Conservation (phyloP, 2,888 invertebrate species). For the Pseudococcus jackbeardsleyi region DNA sequence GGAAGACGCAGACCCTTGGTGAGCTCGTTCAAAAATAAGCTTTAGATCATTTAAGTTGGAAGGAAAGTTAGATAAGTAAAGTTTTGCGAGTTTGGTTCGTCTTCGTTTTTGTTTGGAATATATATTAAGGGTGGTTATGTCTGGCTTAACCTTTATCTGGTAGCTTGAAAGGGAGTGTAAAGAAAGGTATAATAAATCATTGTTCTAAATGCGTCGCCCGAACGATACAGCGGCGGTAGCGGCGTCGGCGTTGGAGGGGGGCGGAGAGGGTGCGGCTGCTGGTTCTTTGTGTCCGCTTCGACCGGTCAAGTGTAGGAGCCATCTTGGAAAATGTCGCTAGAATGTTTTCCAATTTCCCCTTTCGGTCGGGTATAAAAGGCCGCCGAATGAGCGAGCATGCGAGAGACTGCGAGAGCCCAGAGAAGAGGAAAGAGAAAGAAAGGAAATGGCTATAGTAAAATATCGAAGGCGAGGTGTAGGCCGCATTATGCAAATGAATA, state of each 20-base stretch:
- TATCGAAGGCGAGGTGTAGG: slow-evolving; percentile 61
- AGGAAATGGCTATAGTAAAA: slow-evolving; percentile 56
- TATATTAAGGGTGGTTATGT: slow-evolving; percentile 65
- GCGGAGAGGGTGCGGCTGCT: slow-evolving; percentile 38
- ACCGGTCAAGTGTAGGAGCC: slow-evolving; percentile 67
- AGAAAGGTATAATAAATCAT: slow-evolving; percentile 66
- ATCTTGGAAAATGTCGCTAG: slow-evolving; percentile 68
- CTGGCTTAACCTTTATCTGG: slow-evolving; percentile 65
- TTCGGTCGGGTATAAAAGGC: slow-evolving; percentile 35
- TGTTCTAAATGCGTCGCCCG: slow-evolving; percentile 66
- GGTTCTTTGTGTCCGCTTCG: slow-evolving; percentile 59
- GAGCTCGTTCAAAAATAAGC: slow-evolving; percentile 65
- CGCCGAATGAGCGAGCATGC: neutral
- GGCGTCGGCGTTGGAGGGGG: no score
- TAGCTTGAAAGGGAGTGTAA: slow-evolving; percentile 59
- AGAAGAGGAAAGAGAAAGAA: neutral
- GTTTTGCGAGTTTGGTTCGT: slow-evolving; percentile 61
- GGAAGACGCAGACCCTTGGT: slow-evolving; percentile 63
- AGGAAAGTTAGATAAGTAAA: slow-evolving; percentile 65
- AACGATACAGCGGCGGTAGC: neutral
- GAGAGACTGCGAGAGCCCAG: neutral
- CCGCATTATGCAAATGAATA: slow-evolving; percentile 67
- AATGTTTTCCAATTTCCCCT: slow-evolving; percentile 67
- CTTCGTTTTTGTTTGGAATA: slow-evolving; percentile 60
- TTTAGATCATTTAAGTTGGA: slow-evolving; percentile 65